Evolutionary conservation across 2,888 invertebrate genomes (phyloP).

Genomic region (Halocaridina rubra): DNA sequence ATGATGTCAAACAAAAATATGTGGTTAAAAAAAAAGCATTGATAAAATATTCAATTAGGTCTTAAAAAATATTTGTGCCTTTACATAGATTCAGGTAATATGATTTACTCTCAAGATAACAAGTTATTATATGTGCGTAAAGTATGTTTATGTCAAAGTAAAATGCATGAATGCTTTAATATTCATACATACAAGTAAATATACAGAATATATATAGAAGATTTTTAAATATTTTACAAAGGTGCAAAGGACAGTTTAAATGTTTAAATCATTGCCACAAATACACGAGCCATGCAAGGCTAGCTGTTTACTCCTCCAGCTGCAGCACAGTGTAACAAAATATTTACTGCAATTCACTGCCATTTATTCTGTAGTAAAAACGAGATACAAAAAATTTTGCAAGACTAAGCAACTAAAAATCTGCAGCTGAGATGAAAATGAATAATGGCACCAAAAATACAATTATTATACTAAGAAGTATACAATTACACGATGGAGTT

Average conservation of each 20-base stretch:
- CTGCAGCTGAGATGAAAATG: conserved; percentile 24
- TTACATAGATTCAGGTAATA: conserved; percentile 34
- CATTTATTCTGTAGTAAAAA: conserved; percentile 23
- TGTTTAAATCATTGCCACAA: neutral
- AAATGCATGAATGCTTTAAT: neutral
- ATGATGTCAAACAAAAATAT: neutral
- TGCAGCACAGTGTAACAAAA: conserved; percentile 15
- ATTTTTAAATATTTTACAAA: neutral
- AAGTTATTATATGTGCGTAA: neutral
- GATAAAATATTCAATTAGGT: neutral
- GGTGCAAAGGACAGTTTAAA: conserved; percentile 15
- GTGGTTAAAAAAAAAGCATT: neutral
- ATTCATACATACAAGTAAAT: neutral
- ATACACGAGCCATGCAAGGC: conserved; percentile 19
- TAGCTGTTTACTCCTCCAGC: conserved; percentile 25
- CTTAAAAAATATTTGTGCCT: neutral
- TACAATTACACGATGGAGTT: neutral
- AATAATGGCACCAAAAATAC: conserved; percentile 50
- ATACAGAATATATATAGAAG: neutral
- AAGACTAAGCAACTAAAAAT: conserved; percentile 18
- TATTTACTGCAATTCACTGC: conserved; percentile 13
- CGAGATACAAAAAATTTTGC: neutral
- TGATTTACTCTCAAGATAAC: neutral
- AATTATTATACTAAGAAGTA: conserved; percentile 24
- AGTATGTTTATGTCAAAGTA: neutral